These are phyloP conservation scores for Drosophila quinaria DNA, from an alignment of 2,888 invertebrate species.

Conservation along the genomic window DNA sequence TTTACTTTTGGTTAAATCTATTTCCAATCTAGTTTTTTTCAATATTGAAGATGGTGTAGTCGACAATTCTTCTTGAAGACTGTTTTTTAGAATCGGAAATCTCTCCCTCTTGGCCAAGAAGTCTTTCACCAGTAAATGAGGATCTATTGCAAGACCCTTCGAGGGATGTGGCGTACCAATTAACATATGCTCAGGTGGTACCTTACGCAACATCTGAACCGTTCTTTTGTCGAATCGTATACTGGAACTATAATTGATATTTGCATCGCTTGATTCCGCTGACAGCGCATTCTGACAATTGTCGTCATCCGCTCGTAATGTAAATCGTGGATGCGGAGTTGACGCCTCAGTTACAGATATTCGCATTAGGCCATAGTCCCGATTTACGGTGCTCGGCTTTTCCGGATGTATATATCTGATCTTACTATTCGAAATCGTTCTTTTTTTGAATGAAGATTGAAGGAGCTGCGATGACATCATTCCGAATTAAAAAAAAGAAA, in stretches of 20 bases:
- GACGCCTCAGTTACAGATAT: not conserved
- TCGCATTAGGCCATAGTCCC: slow-evolving; percentile 13
- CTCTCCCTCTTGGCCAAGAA: not conserved
- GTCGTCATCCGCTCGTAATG: not conserved
- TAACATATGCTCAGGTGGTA: not conserved
- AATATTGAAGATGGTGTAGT: slow-evolving; percentile 4
- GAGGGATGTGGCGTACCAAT: slow-evolving; percentile 28
- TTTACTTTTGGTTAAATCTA: not conserved
- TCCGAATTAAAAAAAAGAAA: not conserved
- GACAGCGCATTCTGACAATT: not conserved
- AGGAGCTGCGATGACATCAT: not conserved
- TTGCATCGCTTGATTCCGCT: not conserved
- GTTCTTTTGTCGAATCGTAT: slow-evolving; percentile 1
- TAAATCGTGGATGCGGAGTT: slow-evolving; percentile 6
- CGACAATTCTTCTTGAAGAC: not conserved
- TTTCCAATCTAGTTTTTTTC: not conserved
- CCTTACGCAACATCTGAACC: not conserved
- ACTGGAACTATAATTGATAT: not conserved
- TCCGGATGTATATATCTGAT: not conserved
- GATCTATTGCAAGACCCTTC: slow-evolving; percentile 29
- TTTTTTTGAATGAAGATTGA: not conserved
- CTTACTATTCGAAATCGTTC: not conserved
- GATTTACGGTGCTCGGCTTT: not conserved
- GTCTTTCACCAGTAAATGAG: not conserved
- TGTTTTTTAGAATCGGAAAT: not conserved